Conservation (phyloP, 2,113 vertebrate species). For the Macaca nemestrina region DNA sequence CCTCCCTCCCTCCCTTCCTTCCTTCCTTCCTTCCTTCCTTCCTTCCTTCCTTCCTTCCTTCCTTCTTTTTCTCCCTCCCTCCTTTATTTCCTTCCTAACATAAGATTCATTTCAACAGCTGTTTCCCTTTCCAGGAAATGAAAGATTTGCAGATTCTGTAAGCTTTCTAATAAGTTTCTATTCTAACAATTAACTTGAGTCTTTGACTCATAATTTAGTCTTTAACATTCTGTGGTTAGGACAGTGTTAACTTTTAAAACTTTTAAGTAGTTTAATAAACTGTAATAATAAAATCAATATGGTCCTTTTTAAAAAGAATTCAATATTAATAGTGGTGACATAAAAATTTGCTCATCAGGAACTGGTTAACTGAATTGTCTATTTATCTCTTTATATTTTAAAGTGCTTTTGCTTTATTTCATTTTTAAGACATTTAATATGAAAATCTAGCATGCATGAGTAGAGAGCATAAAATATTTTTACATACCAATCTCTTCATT, state of each 20-base stretch:
- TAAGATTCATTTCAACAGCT: background rate
- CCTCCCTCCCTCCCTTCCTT: accelerated
- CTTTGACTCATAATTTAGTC: background rate
- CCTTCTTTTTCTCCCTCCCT: background rate
- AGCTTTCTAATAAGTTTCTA: background rate
- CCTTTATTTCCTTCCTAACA: background rate
- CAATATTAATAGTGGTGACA: background rate
- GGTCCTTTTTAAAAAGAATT: background rate
- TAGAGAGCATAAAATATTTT: background rate
- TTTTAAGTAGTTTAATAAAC: background rate
- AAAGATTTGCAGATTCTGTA: background rate
- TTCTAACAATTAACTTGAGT: background rate
- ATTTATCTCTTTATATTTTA: background rate
- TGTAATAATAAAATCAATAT: background rate
- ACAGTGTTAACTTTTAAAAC: background rate
- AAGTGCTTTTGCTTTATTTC: background rate
- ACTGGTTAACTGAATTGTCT: background rate
- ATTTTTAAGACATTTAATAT: background rate
- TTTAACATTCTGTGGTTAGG: background rate
- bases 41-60: no score
- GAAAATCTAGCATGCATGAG: background rate
- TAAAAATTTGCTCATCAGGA: background rate
- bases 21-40: background rate
- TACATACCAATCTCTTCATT: background rate
- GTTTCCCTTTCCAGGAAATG: background rate